A percentile compares a stretch with the other conserved stretches of the same genome.
Conservation (phyloP, 2,888 invertebrate genomes). For the Odiellus spinosus region DNA sequence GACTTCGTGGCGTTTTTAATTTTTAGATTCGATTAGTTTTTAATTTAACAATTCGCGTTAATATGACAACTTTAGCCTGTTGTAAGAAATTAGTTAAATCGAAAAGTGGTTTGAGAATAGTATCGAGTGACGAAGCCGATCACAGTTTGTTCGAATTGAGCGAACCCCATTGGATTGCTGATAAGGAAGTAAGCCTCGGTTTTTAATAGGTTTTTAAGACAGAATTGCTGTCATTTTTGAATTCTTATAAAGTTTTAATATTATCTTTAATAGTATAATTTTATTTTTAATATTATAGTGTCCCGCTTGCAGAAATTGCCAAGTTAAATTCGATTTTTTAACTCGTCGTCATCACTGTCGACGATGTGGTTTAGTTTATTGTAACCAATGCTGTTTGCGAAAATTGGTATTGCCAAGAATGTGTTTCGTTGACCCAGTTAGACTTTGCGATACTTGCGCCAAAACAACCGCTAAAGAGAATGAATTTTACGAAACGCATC, state of each 20-base stretch:
- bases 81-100: conserved; percentile 25
- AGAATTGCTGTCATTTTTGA: too few relatives aligned
- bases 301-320: conserved; percentile 30
- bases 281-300: conserved; percentile 22
- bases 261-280: too few relatives aligned
- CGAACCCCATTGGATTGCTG: conserved; percentile 36
- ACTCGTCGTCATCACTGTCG: conserved; percentile 38
- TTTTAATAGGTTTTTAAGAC: too few relatives aligned
- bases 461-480: conserved; percentile 32
- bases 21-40: too few relatives aligned
- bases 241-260: too few relatives aligned
- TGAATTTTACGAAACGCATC: conserved; percentile 35
- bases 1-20: too few relatives aligned
- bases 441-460: conserved; percentile 32
- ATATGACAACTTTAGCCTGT: too few relatives aligned
- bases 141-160: conserved; percentile 33
- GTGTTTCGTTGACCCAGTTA: conserved; percentile 38
- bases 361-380: conserved; percentile 36
- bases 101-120: conserved; percentile 35
- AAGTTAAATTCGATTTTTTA: conserved; percentile 33
- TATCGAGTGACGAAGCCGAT: conserved; percentile 28
- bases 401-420: conserved; percentile 33
- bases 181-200: conserved; percentile 28
- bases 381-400: conserved; percentile 31
- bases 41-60: too few relatives aligned